Evolutionary conservation across 2,888 invertebrate genomes (phyloP), one percentile per base, ranked within the genome.

Genomic region (Pherbina coryleti): DNA sequence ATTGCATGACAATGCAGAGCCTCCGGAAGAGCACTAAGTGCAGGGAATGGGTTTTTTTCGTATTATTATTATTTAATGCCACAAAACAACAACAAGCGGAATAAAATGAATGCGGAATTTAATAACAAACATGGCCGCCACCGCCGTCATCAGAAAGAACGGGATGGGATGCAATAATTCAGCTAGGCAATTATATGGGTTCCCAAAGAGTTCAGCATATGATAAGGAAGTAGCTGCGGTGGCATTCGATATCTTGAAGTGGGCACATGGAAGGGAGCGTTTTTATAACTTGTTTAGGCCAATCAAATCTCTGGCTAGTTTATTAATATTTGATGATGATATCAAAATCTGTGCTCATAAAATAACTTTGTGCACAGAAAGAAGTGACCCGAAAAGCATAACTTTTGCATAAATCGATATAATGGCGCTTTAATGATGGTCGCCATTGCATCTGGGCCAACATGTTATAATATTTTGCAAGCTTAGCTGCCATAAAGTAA

Each of bases 61-160:
- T 11, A 44, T 44, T 44, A 44, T 44, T 44, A 44, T 44, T 44
- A 44, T 44, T 44, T 44, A 44, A 44, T 44, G 44, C 44, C 44
- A 44, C 19, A 19, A 19, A 66, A 5, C 11, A 49, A 44, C 17
- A 71, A 49, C 19, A 66, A 77, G 62, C 28, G 5, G 37, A 8
- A 70, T 57, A 70, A 75, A 25, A 79, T 77, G 64, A 76, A 77
- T 75, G 72, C 67, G 69, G 72, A 75, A 76, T 75, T 71, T 75
- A 77, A 77, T 81, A 81, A 81, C 79, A 79, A 81, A 81, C 76
- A 82, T 82, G 82, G 80, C 80, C 76, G 81, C 74, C 70, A 74
- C 51, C 11, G 44, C 5, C 44, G 66, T 19, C 44, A 7, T 3
- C 17, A 34, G 19, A n/a, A 67, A 37, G 37, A 67, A 67, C 5